phyloP scores from a whole-genome alignment of 2,888 invertebrate genomes.

The Molanna angustata region DNA sequence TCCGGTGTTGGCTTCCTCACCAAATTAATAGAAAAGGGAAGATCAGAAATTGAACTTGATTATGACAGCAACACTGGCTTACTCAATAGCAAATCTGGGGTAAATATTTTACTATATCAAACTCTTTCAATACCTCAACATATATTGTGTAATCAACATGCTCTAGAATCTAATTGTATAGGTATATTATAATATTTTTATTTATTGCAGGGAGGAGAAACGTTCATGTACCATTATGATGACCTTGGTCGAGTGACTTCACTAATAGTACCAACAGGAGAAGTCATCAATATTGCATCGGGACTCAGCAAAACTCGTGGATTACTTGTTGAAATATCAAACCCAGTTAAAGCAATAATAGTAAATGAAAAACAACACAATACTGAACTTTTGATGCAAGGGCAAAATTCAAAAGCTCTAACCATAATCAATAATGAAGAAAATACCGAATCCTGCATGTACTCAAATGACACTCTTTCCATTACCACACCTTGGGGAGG shows the following conservation, averaged over 20 bases:
- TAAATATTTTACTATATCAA: no score
- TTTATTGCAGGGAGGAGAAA: slow-evolving; percentile 69
- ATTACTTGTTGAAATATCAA: slow-evolving; percentile 69
- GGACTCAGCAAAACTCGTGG: slow-evolving; percentile 76
- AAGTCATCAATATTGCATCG: slow-evolving; percentile 76
- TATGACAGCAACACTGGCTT: slow-evolving; percentile 89
- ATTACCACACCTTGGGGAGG: slow-evolving; percentile 74
- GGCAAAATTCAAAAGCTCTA: slow-evolving; percentile 64
- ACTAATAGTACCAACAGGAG: slow-evolving; percentile 88
- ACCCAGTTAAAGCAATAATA: slow-evolving; percentile 40
- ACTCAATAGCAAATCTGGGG: slow-evolving; percentile 78
- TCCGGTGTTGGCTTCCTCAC: slow-evolving; percentile 90
- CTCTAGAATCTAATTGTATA: no score
- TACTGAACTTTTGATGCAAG: slow-evolving; percentile 61
- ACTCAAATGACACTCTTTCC: slow-evolving; percentile 76
- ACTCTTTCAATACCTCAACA: neutral
- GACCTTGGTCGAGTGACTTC: slow-evolving; percentile 82
- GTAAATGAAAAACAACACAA: slow-evolving; percentile 31
- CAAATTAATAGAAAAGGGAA: slow-evolving; percentile 83
- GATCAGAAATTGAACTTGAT: slow-evolving; percentile 84
- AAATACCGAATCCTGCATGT: slow-evolving; percentile 70
- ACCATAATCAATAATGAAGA: slow-evolving; percentile 69
- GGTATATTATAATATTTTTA: neutral
- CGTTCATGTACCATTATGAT: slow-evolving; percentile 90
- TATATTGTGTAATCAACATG: neutral